Evolutionary conservation across 2,797 vertebrate species (phyloP).

Genomic region (Acanthurus tractus): DNA sequence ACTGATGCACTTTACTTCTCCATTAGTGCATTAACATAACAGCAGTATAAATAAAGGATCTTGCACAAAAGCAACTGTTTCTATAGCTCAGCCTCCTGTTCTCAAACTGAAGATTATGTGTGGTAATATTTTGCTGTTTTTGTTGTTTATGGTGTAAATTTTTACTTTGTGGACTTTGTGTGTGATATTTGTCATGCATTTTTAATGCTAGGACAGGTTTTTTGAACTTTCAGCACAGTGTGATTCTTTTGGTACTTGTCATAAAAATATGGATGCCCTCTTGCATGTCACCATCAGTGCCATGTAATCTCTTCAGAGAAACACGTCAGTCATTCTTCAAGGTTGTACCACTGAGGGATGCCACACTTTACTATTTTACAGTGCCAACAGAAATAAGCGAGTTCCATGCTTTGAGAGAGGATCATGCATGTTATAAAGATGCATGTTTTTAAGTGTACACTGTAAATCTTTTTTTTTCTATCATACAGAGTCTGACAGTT

Average conservation of each 20-base stretch:
- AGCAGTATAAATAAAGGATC: conserved; percentile 24
- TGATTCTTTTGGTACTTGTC: conserved; percentile 49
- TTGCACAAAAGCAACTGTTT: conserved; percentile 38
- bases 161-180: too few relatives aligned
- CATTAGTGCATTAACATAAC: conserved; percentile 49
- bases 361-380: conserved; percentile 37
- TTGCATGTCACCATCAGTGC: conserved; percentile 38
- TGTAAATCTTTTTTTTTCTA: conserved; percentile 20
- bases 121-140: conserved; percentile 19
- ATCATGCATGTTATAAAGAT: conserved; percentile 12
- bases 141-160: conserved; percentile 13
- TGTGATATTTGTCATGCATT: conserved; percentile 33
- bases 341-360: conserved; percentile 58
- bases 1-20: conserved; percentile 60
- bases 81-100: conserved; percentile 14
- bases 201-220: conserved; percentile 37
- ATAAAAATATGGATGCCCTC: conserved; percentile 42
- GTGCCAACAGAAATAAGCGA: conserved; percentile 30
- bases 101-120: conserved; percentile 26
- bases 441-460: conserved; percentile 19
- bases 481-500: conserved; percentile 23
- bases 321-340: conserved; percentile 62
- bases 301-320: conserved; percentile 54
- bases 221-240: conserved; percentile 44
- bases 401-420: conserved; percentile 3